Base-by-base conservation (phyloP, 2,797 vertebrate species). In the Gobio occitaniae region DNA sequence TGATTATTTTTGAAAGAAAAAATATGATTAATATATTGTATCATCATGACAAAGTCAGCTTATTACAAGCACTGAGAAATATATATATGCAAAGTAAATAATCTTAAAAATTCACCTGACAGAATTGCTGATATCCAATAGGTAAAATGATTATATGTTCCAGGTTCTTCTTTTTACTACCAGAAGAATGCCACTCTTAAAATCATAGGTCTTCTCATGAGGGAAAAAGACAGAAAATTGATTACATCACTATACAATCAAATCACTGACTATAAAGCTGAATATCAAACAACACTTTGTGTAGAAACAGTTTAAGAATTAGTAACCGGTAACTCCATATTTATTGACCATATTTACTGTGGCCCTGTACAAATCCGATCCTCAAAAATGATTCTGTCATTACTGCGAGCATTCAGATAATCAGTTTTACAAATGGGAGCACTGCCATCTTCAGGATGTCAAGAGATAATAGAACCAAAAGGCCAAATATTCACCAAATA, bases 91-190 rank as follows among this genome's bases (percentile, higher is more conserved):
- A 21, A 59, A 50, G 21, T 77, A 17, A 44, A 52, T 25, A 41
- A 38, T 70, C 65, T 25, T n/a, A 21, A 80, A 50, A 44, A 25
- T 38, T 89, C 74, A 96, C 95, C 95, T 95, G 90, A 90, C 90
- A 90, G 90, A 93, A 93, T 91, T 91, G 92, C 87, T 91, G 91
- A 92, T 93, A 93, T 94, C 93, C 93, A 94, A 92, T 87, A 89
- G 90, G 91, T 83, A 86, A 84, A 87, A 38, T 83, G 87, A 66
- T 86, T 63, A 44, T 85, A 84, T 80, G 87, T 85, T 85, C 86
- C 84, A 41, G 89, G 59, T 91, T 84, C 93, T 75, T 79, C 77
- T 84, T 78, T 80, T 76, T 71, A 65, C 21, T 9, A 48, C 38
- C 68, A 61, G 66, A 71, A 41, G 83, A 79, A 65, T 59, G 56